A percentile compares a stretch with the other conserved stretches of the same genome.
Evolutionary conservation across 2,113 vertebrate species (phyloP).

Genomic region (Oostethus manadensis): DNA sequence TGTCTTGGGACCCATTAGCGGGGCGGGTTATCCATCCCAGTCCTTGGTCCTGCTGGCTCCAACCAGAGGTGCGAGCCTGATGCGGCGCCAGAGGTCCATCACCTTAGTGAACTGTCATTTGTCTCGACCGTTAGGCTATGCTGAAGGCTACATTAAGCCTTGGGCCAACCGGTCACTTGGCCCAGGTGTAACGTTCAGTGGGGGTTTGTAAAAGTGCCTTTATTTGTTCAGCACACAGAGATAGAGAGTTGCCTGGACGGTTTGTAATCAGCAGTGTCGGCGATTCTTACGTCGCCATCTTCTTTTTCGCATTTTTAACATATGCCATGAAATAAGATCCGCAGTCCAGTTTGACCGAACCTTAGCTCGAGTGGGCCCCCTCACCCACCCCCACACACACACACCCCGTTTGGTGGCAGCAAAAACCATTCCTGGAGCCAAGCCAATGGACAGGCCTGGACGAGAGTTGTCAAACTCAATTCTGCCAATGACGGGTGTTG

Average conservation of each 20-base stretch:
- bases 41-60: constrained; percentile 49
- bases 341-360: constrained; percentile 15
- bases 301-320: constrained; percentile 30
- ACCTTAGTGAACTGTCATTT: constrained; percentile 63
- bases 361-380: constrained; percentile 35
- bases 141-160: constrained; percentile 56
- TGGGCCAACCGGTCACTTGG: constrained; percentile 37
- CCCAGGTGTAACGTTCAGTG: constrained; percentile 2
- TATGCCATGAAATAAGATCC: constrained; percentile 35
- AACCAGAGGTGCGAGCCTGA: constrained; percentile 37
- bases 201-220: neutral
- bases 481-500: constrained; percentile 64
- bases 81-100: constrained; percentile 39
- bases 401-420: no score
- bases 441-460: constrained; percentile 60
- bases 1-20: constrained; percentile 71
- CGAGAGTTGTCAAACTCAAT: constrained; percentile 70
- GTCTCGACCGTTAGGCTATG: constrained; percentile 44
- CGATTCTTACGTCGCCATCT: no score
- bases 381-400: constrained; percentile 20
- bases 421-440: constrained; percentile 58
- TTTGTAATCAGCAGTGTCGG: no score
- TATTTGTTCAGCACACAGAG: neutral
- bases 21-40: constrained; percentile 29
- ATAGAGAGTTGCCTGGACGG: neutral